Evolutionary conservation across 2,797 vertebrate genomes (phyloP).

Genomic region (Acanthis flammea): DNA sequence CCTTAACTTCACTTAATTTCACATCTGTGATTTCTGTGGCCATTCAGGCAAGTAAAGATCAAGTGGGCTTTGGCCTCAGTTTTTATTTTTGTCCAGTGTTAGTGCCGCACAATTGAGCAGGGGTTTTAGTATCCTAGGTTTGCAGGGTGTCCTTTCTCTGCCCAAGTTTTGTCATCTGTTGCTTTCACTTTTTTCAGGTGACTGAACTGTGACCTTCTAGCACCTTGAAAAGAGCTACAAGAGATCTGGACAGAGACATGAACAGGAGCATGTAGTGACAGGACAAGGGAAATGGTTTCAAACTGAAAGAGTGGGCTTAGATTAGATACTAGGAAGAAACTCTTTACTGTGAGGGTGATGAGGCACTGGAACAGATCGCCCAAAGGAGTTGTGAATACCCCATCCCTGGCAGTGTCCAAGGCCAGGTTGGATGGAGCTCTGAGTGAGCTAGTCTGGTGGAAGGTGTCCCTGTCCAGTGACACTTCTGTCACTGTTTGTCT

Average conservation of each 20-base stretch:
- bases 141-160: background rate
- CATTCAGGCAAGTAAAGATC: background rate
- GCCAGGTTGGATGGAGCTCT: background rate
- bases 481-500: background rate
- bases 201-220: background rate
- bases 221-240: background rate
- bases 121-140: background rate
- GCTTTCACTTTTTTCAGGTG: background rate
- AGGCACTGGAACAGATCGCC: background rate
- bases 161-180: background rate
- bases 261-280: background rate
- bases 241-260: background rate
- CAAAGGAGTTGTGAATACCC: background rate
- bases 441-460: background rate
- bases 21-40: accelerated
- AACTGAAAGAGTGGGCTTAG: background rate
- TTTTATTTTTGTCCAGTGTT: background rate
- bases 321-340: background rate
- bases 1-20: accelerated
- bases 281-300: background rate
- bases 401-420: background rate
- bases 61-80: background rate
- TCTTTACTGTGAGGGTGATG: background rate
- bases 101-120: background rate
- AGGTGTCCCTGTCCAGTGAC: accelerated